These are phyloP conservation scores for Polylopha cassiicola DNA, from an alignment of 2,888 invertebrate species.

Conservation along the genomic window DNA sequence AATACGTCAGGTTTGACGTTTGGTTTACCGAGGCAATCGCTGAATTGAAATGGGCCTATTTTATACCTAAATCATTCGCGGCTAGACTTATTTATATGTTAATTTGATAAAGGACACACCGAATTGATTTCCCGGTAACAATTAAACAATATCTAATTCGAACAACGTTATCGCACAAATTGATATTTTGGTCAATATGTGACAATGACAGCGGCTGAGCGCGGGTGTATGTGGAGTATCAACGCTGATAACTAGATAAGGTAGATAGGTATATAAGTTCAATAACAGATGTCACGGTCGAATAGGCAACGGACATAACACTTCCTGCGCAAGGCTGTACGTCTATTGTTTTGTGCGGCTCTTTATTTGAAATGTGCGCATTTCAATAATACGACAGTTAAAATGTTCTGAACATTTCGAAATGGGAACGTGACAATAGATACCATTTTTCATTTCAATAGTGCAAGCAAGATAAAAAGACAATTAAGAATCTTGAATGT, in stretches of 20 bases:
- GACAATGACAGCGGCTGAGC: slow-evolving; percentile 15
- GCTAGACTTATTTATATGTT: too few species aligned
- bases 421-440: too few species aligned
- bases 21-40: too few species aligned
- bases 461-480: too few species aligned
- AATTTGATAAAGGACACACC: not conserved
- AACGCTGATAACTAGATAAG: slow-evolving; percentile 30
- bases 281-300: slow-evolving; percentile 35
- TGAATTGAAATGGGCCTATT: too few species aligned
- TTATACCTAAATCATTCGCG: too few species aligned
- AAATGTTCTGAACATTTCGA: too few species aligned
- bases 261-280: slow-evolving; percentile 24
- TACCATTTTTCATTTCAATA: too few species aligned
- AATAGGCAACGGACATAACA: slow-evolving; percentile 26
- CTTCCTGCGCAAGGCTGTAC: slow-evolving; percentile 26
- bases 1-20: too few species aligned
- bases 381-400: too few species aligned
- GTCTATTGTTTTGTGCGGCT: slow-evolving; percentile 25
- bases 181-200: slow-evolving; percentile 13
- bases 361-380: too few species aligned
- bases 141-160: slow-evolving; percentile 8
- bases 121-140: slow-evolving; percentile 1
- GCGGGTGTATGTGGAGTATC: slow-evolving; percentile 4
- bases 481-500: too few species aligned
- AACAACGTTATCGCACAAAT: slow-evolving; percentile 10